These are phyloP conservation scores for Corvus moneduloides DNA, from an alignment of 2,113 vertebrate genomes.

Conservation along the genomic window DNA sequence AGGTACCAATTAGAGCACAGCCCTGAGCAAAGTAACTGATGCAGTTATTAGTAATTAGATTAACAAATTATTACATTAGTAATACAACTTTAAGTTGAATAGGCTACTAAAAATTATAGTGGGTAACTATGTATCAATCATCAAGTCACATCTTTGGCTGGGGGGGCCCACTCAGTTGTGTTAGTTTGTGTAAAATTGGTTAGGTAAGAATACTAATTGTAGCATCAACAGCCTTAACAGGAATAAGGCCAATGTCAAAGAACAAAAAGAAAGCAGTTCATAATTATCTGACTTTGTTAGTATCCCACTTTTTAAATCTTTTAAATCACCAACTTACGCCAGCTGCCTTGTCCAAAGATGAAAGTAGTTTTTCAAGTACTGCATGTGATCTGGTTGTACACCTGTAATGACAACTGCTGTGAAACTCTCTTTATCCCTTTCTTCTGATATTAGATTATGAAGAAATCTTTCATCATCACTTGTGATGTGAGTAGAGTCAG, in stretches of 20 bases:
- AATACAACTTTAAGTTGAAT: not conserved
- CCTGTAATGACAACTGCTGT: slow-evolving; percentile 90
- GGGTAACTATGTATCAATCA: not conserved
- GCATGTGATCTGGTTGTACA: slow-evolving; percentile 77
- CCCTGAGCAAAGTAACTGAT: not conserved
- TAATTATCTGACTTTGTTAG: not conserved
- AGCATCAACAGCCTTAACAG: not conserved
- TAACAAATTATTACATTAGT: not conserved
- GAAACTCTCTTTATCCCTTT: slow-evolving; percentile 83
- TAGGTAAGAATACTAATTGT: not conserved
- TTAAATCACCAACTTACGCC: slow-evolving; percentile 78
- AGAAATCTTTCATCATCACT: slow-evolving; percentile 83
- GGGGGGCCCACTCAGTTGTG: not conserved
- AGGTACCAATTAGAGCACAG: not conserved
- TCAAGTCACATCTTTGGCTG: not conserved
- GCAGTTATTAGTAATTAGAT: not conserved
- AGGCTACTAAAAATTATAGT: not conserved
- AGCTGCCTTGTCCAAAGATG: slow-evolving; percentile 84
- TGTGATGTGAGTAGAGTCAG: slow-evolving; percentile 82
- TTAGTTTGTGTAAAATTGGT: not conserved
- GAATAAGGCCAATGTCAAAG: not conserved
- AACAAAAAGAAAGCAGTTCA: not conserved
- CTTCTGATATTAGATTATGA: slow-evolving; percentile 81
- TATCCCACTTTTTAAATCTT: not conserved
- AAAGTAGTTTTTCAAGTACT: slow-evolving; percentile 82